Base-by-base conservation (phyloP, 2,797 vertebrate genomes). In the Picus viridis region DNA sequence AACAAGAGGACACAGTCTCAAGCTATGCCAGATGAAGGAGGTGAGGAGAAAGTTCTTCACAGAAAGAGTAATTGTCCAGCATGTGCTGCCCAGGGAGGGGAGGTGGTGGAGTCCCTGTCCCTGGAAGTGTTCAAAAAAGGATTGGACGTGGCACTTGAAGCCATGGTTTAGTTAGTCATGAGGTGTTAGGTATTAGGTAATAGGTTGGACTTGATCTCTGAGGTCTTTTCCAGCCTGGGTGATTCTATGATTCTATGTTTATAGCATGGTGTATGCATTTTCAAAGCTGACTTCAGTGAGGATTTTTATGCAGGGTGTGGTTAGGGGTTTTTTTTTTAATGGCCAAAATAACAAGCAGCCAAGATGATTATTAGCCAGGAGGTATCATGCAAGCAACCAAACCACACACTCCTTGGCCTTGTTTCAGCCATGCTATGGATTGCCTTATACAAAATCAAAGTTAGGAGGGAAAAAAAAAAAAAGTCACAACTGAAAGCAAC, bases 291-390 rank as follows among this genome's bases (percentile, higher is more conserved):
- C 20, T 89, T 94, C 56, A 78, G 84, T 59, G 67, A 92, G 68
- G 82, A 87, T 87, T 92, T 95, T 89, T 89, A 72, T 61, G 24
- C 39, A 61, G 90, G 30, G 32, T 81, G 70, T 89, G 73, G 6
- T 16, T 43, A 14, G 15, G 15, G n/a, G n/a, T n/a, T 16, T 16
- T 43, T 6, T 43, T 43, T 86, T 93, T 90, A 83, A 90, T 12
- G 6, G 70, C 39, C 67, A 92, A 92, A 95, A 56, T 43, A 88
- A 73, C 1, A 23, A 78, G 82, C 27, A 89, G 58, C 89, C 90
- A 87, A 78, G 47, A 85, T 23, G 16, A 76, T 61, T 91, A 74
- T 94, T 93, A 89, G 70, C 82, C 93, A 93, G 85, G 68, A 92
- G 54, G 18, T 79, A 88, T 88, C 87, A 58, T 67, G 94, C 68